Conservation (phyloP, 1,140 invertebrate species). For the Drosophila rufa region DNA sequence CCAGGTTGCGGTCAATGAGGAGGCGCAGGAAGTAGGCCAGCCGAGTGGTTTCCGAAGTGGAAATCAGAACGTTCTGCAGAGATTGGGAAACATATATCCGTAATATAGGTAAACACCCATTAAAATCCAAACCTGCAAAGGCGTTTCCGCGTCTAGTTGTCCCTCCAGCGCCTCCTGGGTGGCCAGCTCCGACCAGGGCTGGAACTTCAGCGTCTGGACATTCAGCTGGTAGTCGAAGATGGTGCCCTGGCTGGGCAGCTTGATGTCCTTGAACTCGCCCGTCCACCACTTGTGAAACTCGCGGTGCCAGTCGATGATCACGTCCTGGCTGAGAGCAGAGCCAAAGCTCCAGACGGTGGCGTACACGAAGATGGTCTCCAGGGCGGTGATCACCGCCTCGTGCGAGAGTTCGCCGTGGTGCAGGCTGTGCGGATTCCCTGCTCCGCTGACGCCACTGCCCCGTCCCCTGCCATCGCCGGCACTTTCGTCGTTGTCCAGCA, state of each 20-base stretch:
- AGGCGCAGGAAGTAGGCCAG: constrained; percentile 96
- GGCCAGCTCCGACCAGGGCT: constrained; percentile 92
- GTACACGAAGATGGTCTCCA: constrained; percentile 97
- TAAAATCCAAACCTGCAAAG: constrained; percentile 86
- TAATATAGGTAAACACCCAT: background rate
- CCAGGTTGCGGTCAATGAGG: constrained; percentile 91
- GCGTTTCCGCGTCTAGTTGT: constrained; percentile 92
- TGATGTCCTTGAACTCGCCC: constrained; percentile 95
- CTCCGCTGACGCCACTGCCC: background rate
- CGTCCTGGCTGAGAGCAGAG: constrained; percentile 95
- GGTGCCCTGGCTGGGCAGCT: constrained; percentile 93
- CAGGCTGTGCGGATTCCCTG: constrained; percentile 57
- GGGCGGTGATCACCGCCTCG: constrained; percentile 59
- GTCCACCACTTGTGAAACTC: constrained; percentile 94
- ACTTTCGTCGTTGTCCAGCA: constrained; percentile 87
- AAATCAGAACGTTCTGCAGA: constrained; percentile 90
- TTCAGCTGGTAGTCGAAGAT: constrained; percentile 97
- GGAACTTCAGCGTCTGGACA: constrained; percentile 92
- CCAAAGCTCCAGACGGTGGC: constrained; percentile 97
- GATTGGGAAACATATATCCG: background rate
- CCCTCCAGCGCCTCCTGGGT: constrained; percentile 90
- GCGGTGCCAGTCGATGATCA: constrained; percentile 93
- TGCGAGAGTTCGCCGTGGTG: constrained; percentile 66
- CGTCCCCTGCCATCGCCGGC: constrained; percentile 54
- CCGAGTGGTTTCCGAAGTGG: constrained; percentile 95